Conservation (phyloP, 2,888 invertebrate species). For the Dioctria linearis region DNA sequence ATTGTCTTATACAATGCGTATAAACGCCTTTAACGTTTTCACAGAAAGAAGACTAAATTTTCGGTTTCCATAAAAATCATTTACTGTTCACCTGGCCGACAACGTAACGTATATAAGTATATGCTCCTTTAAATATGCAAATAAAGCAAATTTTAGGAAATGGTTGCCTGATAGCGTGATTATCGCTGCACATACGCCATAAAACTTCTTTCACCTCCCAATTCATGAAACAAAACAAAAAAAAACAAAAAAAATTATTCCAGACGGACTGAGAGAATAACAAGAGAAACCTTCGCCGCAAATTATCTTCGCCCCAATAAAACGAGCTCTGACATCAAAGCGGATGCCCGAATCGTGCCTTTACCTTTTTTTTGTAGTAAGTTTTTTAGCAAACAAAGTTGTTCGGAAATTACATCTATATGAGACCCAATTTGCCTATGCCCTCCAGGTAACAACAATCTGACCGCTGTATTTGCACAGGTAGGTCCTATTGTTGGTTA, state of each 20-base stretch:
- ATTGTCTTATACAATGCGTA: too few relatives aligned
- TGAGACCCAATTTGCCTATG: constrained; percentile 45
- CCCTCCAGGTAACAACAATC: constrained; percentile 36
- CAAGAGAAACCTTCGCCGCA: constrained; percentile 37
- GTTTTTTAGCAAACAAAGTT: constrained; percentile 48
- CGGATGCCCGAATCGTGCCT: constrained; percentile 26
- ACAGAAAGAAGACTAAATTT: too few relatives aligned
- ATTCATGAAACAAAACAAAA: constrained; percentile 13
- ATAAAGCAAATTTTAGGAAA: constrained; percentile 12
- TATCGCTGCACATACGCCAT: constrained; percentile 37
- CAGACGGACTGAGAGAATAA: not conserved
- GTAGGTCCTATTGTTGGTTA: constrained; percentile 45
- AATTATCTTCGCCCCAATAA: constrained; percentile 38
- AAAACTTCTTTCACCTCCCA: constrained; percentile 27
- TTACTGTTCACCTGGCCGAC: too few relatives aligned
- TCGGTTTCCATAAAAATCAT: too few relatives aligned
- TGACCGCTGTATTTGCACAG: constrained; percentile 48
- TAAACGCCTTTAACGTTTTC: too few relatives aligned
- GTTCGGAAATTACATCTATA: constrained; percentile 20
- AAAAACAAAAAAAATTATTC: constrained; percentile 6
- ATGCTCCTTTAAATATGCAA: not conserved
- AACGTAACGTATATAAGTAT: too few relatives aligned
- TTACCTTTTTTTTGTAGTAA: not conserved
- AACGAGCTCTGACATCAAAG: constrained; percentile 36
- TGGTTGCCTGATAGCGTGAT: constrained; percentile 22